Evolutionary conservation across 2,797 vertebrate species (phyloP).

Genomic region (Notoglanidium macrostoma): DNA sequence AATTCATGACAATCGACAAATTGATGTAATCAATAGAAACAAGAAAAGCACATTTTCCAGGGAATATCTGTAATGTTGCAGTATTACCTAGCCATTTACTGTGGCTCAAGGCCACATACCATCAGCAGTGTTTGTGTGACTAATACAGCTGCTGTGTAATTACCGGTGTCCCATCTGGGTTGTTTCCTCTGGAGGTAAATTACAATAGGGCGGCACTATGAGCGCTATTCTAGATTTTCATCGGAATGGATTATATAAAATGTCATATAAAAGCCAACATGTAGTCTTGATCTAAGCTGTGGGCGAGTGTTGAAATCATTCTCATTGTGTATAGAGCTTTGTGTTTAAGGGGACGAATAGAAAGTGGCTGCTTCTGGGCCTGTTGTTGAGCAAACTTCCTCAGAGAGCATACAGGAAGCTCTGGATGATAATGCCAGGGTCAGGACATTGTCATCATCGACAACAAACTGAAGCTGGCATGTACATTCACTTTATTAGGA

Average conservation of each 20-base stretch:
- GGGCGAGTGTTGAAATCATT: constrained; percentile 22
- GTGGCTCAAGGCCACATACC: background rate
- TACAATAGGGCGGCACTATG: background rate
- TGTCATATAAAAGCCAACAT: background rate
- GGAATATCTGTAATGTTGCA: background rate
- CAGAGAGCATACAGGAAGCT: background rate
- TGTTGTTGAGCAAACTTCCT: constrained; percentile 25
- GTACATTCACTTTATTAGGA: background rate
- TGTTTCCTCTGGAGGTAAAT: constrained; percentile 25
- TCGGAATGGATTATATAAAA: background rate
- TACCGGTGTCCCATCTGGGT: background rate
- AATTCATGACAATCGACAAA: background rate
- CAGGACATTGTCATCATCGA: constrained; percentile 36
- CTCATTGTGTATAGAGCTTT: constrained; percentile 18
- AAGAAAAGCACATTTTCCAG: background rate
- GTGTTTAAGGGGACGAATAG: constrained; percentile 33
- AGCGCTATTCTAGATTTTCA: background rate
- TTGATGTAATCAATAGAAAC: background rate
- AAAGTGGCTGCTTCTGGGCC: constrained; percentile 5
- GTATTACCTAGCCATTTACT: background rate
- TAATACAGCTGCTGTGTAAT: constrained; percentile 40
- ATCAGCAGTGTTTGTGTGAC: background rate
- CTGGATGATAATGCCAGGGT: constrained; percentile 34
- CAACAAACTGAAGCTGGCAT: constrained; percentile 21
- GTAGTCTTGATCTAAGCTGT: background rate